Base-by-base conservation (phyloP, 2,797 vertebrate genomes). In the Streptopelia turtur region DNA sequence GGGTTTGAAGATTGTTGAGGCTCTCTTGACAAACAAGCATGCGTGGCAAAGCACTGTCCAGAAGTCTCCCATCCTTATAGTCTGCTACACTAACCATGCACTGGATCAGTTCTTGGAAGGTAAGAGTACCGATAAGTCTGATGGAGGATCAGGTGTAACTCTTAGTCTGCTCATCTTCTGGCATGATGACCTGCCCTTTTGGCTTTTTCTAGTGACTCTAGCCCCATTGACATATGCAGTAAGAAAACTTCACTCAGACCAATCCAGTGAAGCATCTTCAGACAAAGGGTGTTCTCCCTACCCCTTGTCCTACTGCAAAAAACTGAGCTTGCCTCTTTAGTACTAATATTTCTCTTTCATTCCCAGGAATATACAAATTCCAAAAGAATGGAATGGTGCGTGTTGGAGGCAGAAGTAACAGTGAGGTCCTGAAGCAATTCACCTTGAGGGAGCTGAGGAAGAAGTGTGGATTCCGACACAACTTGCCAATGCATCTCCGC, bases 71-170 rank as follows among this genome's bases (percentile, higher is more conserved):
- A 98, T 99, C 96, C 98, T 99, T 89, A 98, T 99, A 30, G 99
- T 99, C 49, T 99, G 99, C 97, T 99, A 99, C 88, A 99, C 99
- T 77, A 99, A 99, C 96, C 99, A 99, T 76, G 99, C 99, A 41
- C 97, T 99, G 96, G 99, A 99, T 98, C 99, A 99, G 97, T 99
- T 99, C 97, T 98, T 99, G n/a, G 99, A 99, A 98, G 99, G 99
- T 99, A 98, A 96, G 95, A 94, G 59, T 63, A 66, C 71, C 66
- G 41, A 30, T 17, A 72, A 61, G 27, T 49, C 11, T 35, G 33
- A 47, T 33, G 24, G 37, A 59, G 45, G 39, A 56, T 41, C 35
- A 61, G 35, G 63, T 71, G 3, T 59, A 69, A 55, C 15, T 59
- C 53, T 57, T 83, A 39, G 21, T 87, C 39, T 72, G 30, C 20